These are phyloP conservation scores for Psephotus haematonotus DNA, from an alignment of 2,113 vertebrate species.

Conservation along the genomic window DNA sequence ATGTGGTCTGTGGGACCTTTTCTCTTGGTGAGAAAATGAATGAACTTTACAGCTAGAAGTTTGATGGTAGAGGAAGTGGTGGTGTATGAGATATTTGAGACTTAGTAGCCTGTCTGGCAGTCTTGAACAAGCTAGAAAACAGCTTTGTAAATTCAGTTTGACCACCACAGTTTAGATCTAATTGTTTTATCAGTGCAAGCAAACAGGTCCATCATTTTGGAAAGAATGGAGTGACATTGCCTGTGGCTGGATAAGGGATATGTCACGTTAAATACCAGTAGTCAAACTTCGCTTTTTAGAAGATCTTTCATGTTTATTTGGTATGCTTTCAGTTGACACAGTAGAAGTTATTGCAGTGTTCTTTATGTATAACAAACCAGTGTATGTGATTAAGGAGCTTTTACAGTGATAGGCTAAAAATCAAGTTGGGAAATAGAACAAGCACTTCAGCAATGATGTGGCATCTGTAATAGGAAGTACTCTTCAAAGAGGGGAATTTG, in stretches of 20 bases:
- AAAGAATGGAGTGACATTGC: neutral
- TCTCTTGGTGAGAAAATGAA: neutral
- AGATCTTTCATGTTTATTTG: neutral
- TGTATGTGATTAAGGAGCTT: neutral
- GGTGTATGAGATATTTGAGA: neutral
- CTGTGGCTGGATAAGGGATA: neutral
- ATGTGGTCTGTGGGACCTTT: neutral
- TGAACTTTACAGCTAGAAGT: neutral
- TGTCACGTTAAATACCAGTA: neutral
- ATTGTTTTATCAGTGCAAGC: neutral
- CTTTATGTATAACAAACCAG: neutral
- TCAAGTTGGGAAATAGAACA: neutral
- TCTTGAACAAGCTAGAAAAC: neutral
- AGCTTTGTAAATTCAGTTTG: neutral
- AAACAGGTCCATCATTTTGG: neutral
- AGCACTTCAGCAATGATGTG: neutral
- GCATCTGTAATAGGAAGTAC: neutral
- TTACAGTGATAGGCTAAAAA: neutral
- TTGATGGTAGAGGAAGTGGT: neutral
- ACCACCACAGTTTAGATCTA: neutral
- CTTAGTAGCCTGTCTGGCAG: neutral
- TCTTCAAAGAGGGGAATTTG: neutral
- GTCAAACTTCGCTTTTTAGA: neutral
- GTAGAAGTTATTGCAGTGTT: neutral
- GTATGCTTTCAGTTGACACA: neutral